These are phyloP conservation scores for Andrena camellia DNA, from an alignment of 2,888 invertebrate genomes.

Conservation along the genomic window DNA sequence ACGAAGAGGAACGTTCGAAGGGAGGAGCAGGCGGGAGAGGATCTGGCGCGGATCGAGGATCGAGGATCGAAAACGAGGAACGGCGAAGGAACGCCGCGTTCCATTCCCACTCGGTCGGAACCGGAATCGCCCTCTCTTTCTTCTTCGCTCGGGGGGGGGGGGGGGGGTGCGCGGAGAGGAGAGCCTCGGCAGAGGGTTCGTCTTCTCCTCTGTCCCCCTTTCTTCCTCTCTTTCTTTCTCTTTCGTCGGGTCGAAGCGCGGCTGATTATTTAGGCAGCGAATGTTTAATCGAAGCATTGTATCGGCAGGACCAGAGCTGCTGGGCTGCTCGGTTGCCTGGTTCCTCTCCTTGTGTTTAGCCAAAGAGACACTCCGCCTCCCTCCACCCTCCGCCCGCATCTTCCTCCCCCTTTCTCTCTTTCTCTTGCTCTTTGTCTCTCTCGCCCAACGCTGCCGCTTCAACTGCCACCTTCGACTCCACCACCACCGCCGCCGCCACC, in stretches of 20 bases:
- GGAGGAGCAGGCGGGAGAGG: conserved; percentile 35
- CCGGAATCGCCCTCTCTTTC: conserved; percentile 73
- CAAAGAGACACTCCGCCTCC: conserved; percentile 64
- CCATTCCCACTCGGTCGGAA: conserved; percentile 74
- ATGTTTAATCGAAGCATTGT: conserved; percentile 85
- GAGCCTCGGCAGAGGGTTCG: conserved; percentile 30
- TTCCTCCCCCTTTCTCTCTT: conserved; percentile 40
- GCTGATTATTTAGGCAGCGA: conserved; percentile 85
- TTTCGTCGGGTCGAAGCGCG: conserved; percentile 74
- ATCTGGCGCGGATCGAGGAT: conserved; percentile 71
- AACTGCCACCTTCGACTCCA: conserved; percentile 39
- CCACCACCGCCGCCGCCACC: conserved; percentile 34
- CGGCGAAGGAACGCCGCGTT: conserved; percentile 75
- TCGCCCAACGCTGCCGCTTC: conserved; percentile 49
- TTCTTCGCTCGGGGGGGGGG: conserved; percentile 20
- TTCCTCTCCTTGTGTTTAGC: conserved; percentile 71
- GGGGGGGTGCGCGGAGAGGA: neutral
- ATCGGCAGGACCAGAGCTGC: conserved; percentile 75
- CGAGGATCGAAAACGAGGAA: conserved; percentile 74
- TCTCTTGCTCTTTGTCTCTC: conserved; percentile 41
- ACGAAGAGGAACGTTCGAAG: conserved; percentile 41
- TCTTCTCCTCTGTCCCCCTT: conserved; percentile 46
- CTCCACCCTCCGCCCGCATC: conserved; percentile 45
- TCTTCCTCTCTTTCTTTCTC: conserved; percentile 55
- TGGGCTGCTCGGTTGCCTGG: conserved; percentile 55